Evolutionary conservation across 92 coral and sea anemone genomes (phyloP).

Genomic region (Umimayanthus kanabou): DNA sequence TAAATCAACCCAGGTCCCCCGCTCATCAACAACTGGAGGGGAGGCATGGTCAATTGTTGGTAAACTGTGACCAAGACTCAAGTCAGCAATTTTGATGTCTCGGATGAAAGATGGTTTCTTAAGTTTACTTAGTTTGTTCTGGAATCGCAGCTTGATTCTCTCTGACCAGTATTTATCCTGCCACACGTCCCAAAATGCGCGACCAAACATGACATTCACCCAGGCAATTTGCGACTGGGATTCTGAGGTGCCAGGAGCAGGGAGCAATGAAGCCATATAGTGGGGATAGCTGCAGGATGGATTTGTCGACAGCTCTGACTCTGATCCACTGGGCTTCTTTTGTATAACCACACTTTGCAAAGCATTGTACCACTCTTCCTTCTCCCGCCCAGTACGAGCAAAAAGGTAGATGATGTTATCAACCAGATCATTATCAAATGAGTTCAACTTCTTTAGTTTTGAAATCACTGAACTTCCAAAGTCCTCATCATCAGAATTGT

Average conservation of each 20-base stretch:
- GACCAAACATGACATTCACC: constrained; percentile 93
- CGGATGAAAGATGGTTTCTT: constrained; percentile 95
- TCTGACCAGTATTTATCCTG: constrained; percentile 96
- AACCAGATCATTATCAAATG: constrained; percentile 50
- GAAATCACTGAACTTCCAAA: constrained; percentile 31
- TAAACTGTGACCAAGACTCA: constrained; percentile 85
- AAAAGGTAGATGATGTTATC: constrained; percentile 64
- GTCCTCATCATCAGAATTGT: constrained; percentile 50
- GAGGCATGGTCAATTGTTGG: constrained; percentile 84
- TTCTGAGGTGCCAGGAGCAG: constrained; percentile 51
- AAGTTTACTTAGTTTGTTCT: constrained; percentile 85
- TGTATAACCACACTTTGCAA: constrained; percentile 56
- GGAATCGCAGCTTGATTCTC: constrained; percentile 89
- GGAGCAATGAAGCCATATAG: constrained; percentile 84
- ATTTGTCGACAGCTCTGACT: constrained; percentile 11
- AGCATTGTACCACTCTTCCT: constrained; percentile 92
- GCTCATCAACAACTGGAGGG: constrained; percentile 81
- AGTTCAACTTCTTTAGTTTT: constrained; percentile 54
- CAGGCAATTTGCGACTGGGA: constrained; percentile 78
- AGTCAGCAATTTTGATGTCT: constrained; percentile 86
- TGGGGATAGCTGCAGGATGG: constrained; percentile 80
- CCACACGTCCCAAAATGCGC: constrained; percentile 99
- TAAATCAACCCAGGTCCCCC: constrained; percentile 96
- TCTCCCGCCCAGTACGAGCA: constrained; percentile 90
- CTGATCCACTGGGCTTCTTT: constrained; percentile 44